Percentiles rank a stretch among this genome's conserved stretches.
These are phyloP conservation scores for Tipula lateralis DNA, from an alignment of 2,888 invertebrate genomes.

Conservation along the genomic window DNA sequence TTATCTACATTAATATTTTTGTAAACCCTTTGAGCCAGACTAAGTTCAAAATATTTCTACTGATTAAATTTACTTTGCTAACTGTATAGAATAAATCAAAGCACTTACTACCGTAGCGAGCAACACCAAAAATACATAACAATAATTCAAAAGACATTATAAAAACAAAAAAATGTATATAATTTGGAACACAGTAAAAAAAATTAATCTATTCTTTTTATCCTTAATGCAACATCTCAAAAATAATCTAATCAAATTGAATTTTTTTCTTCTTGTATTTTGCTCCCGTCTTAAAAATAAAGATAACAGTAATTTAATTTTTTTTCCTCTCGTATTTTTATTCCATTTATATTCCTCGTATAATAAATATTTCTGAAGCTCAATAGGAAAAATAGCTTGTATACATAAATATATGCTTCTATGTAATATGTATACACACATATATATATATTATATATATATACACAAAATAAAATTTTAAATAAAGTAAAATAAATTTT, in stretches of 20 bases:
- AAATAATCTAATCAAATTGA: constrained; percentile 13
- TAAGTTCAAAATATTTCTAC: neutral
- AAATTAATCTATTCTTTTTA: neutral
- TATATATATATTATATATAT: neutral
- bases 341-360: constrained; percentile 19
- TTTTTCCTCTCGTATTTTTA: constrained; percentile 13
- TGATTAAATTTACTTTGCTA: neutral
- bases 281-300: constrained; percentile 19
- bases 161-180: neutral
- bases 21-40: too few species aligned
- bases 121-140: neutral
- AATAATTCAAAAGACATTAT: constrained; percentile 1
- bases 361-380: neutral
- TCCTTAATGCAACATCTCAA: constrained; percentile 19
- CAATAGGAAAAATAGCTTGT: constrained; percentile 11
- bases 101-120: neutral
- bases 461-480: neutral
- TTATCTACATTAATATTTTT: too few species aligned
- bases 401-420: neutral
- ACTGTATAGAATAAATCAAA: neutral
- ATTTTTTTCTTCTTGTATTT: constrained; percentile 2
- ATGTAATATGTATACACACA: neutral
- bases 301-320: constrained; percentile 21
- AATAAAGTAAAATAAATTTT: constrained; percentile 19
- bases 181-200: neutral